Evolutionary conservation across 2,113 vertebrate species (phyloP).

Genomic region (Gasterosteus aculeatus): DNA sequence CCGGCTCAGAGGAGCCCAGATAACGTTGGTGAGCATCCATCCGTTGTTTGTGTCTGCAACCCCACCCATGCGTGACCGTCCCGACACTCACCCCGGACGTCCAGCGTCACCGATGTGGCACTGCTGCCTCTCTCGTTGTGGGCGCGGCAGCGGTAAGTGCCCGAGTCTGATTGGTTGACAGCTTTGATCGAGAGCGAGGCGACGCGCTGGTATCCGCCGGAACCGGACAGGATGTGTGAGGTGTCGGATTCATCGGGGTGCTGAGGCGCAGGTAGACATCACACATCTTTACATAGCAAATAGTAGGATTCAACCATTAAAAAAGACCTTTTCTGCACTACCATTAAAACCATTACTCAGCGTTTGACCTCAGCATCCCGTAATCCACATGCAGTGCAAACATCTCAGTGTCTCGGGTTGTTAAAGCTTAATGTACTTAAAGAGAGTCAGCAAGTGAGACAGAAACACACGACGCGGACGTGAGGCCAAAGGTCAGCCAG

Average conservation of each 20-base stretch:
- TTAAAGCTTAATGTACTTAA: no score
- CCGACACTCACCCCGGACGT: conserved; percentile 85
- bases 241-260: conserved; percentile 36
- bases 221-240: conserved; percentile 73
- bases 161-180: conserved; percentile 88
- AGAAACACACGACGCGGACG: background rate
- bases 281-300: background rate
- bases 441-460: background rate
- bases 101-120: conserved; percentile 83
- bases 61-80: background rate
- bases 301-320: no score
- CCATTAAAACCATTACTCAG: background rate
- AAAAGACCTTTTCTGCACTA: no score
- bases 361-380: background rate
- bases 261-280: conserved; percentile 46
- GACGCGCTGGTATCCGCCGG: conserved; percentile 68
- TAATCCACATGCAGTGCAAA: background rate
- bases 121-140: conserved; percentile 86
- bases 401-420: background rate
- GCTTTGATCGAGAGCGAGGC: conserved; percentile 80
- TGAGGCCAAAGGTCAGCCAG: background rate
- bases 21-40: background rate
- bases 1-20: background rate
- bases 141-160: conserved; percentile 88
- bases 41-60: background rate